Conservation (phyloP, 1,140 invertebrate species). For the Babylonia areolata region DNA sequence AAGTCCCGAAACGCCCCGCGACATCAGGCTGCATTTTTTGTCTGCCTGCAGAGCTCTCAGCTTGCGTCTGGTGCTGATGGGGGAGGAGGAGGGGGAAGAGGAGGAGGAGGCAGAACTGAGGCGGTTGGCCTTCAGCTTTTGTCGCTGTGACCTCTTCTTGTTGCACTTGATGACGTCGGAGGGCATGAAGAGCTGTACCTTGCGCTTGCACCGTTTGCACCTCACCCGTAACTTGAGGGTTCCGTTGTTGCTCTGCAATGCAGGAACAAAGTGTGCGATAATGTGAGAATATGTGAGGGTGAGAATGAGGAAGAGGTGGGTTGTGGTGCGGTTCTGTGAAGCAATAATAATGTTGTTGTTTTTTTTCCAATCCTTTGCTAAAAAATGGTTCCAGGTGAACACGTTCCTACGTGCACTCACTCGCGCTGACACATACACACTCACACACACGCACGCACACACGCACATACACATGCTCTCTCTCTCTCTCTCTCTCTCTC, state of each 20-base stretch:
- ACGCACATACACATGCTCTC: no score
- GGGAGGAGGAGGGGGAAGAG: neutral
- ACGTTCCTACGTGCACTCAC: no score
- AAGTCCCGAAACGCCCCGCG: neutral
- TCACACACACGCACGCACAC: no score
- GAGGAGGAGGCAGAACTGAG: neutral
- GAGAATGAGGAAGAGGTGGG: no score
- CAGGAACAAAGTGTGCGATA: neutral
- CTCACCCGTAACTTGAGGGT: conserved; percentile 21
- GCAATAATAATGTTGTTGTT: no score
- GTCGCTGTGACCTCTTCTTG: neutral
- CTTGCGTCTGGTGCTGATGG: neutral
- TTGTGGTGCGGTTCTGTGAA: no score
- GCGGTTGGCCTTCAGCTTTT: neutral
- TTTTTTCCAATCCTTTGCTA: no score
- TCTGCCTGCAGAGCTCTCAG: neutral
- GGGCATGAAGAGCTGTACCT: conserved; percentile 32
- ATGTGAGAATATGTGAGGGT: no score
- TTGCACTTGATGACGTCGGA: neutral
- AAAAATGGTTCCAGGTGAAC: no score
- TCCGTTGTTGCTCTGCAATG: conserved; percentile 5
- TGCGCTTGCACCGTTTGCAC: conserved; percentile 35
- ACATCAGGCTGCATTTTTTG: conserved; percentile 4
- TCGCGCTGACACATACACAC: no score
- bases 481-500: no score